phyloP scores from a whole-genome alignment of 2,888 invertebrate genomes.

The Holacanthella duospinosa region DNA sequence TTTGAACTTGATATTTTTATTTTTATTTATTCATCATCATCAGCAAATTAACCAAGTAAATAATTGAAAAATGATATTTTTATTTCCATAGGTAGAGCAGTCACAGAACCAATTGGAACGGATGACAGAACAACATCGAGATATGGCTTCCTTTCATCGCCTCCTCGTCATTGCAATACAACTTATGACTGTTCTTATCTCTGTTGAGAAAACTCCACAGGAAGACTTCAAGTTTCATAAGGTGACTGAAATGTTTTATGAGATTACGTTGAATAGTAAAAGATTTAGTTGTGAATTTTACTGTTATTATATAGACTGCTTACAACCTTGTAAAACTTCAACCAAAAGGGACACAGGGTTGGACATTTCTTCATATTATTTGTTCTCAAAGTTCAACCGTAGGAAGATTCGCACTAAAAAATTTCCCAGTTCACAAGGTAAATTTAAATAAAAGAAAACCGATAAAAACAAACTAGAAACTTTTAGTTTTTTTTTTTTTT shows the following conservation, averaged over 20 bases:
- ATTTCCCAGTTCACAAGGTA: conserved; percentile 36
- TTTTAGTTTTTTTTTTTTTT: too few species aligned
- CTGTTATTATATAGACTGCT: conserved; percentile 29
- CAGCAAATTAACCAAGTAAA: neutral
- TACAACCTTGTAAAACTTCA: conserved; percentile 33
- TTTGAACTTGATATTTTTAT: too few species aligned
- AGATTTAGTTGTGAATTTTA: neutral
- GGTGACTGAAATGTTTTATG: conserved; percentile 19
- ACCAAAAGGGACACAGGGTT: conserved; percentile 31
- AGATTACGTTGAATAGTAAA: neutral
- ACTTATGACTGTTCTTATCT: conserved; percentile 34
- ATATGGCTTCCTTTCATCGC: conserved; percentile 66
- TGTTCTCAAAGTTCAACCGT: conserved; percentile 36
- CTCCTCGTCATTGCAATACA: conserved; percentile 63
- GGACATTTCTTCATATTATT: conserved; percentile 35
- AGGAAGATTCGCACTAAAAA: conserved; percentile 37
- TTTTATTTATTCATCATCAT: neutral
- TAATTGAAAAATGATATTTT: neutral
- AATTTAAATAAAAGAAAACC: too few species aligned
- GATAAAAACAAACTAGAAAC: too few species aligned
- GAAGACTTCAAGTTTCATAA: conserved; percentile 37
- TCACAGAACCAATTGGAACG: conserved; percentile 28
- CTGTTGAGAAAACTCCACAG: conserved; percentile 28
- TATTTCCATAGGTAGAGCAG: conserved; percentile 28
- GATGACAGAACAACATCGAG: conserved; percentile 46